Conservation (phyloP, 2,797 vertebrate genomes). For the Poecile montanus region DNA sequence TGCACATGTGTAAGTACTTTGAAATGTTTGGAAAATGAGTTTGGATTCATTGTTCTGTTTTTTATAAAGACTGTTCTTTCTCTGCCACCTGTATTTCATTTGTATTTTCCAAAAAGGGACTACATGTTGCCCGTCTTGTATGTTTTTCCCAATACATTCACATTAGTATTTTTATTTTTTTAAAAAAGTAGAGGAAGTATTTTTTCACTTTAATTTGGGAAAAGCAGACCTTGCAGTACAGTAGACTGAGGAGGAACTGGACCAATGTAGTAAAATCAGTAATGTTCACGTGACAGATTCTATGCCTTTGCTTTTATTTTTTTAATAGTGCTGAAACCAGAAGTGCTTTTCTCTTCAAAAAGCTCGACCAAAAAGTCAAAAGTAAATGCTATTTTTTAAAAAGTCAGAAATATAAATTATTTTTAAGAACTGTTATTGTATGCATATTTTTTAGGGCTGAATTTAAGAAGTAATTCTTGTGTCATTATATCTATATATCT, state of each 20-base stretch:
- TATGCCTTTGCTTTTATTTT: not conserved
- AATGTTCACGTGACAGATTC: not conserved
- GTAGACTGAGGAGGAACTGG: not conserved
- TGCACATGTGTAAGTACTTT: not conserved
- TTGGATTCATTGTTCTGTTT: not conserved
- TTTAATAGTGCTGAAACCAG: not conserved
- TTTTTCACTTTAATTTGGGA: not conserved
- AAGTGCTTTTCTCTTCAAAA: not conserved
- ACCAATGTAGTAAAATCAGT: not conserved
- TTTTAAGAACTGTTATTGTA: not conserved
- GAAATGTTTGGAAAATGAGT: not conserved
- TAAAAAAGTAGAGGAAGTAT: not conserved
- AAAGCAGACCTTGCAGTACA: not conserved
- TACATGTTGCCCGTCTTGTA: not conserved
- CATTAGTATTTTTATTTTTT: accelerated
- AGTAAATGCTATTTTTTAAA: not conserved
- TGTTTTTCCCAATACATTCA: not conserved
- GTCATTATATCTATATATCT: accelerated
- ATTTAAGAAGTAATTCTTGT: not conserved
- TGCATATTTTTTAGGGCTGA: not conserved
- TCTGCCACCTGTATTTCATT: not conserved
- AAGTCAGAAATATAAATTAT: not conserved
- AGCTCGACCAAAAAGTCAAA: not conserved
- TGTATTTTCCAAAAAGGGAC: not conserved
- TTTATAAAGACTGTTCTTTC: not conserved